Conservation (phyloP, 2,888 invertebrate genomes). For the Pollenia angustigena region DNA sequence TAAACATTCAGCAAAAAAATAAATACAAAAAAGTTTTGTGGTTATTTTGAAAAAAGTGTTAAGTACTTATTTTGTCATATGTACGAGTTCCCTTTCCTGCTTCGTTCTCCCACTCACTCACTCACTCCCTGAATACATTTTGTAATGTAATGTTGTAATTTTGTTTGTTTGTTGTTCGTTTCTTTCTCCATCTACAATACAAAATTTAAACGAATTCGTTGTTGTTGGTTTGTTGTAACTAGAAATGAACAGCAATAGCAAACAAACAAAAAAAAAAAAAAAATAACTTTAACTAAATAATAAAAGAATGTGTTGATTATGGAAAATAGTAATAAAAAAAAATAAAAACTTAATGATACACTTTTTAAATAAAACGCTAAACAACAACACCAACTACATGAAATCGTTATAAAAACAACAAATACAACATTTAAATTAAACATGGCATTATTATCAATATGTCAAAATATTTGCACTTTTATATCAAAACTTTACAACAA, state of each 20-base stretch:
- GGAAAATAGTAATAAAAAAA: slow-evolving; percentile 38
- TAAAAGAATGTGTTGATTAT: slow-evolving; percentile 61
- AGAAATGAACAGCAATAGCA: neutral
- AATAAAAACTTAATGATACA: slow-evolving; percentile 43
- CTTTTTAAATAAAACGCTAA: slow-evolving; percentile 41
- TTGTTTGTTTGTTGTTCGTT: slow-evolving; percentile 29
- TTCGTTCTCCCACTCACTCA: neutral
- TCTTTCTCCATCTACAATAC: neutral
- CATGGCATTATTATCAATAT: slow-evolving; percentile 74
- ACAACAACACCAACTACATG: slow-evolving; percentile 47
- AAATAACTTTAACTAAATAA: slow-evolving; percentile 16
- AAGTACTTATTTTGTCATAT: neutral
- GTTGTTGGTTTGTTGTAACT: neutral
- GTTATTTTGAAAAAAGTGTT: neutral
- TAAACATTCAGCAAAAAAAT: slow-evolving; percentile 7
- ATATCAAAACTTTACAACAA: slow-evolving; percentile 75
- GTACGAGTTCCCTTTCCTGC: neutral
- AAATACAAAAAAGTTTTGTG: slow-evolving; percentile 20
- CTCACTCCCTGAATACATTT: neutral
- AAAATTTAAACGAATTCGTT: neutral
- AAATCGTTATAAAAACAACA: slow-evolving; percentile 12
- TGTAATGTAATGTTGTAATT: slow-evolving; percentile 28
- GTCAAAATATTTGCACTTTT: slow-evolving; percentile 83
- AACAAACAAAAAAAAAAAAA: slow-evolving; percentile 5
- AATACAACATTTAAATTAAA: slow-evolving; percentile 31